phyloP scores from a whole-genome alignment of 2,888 invertebrate species.

The Cheilosia scutellata region DNA sequence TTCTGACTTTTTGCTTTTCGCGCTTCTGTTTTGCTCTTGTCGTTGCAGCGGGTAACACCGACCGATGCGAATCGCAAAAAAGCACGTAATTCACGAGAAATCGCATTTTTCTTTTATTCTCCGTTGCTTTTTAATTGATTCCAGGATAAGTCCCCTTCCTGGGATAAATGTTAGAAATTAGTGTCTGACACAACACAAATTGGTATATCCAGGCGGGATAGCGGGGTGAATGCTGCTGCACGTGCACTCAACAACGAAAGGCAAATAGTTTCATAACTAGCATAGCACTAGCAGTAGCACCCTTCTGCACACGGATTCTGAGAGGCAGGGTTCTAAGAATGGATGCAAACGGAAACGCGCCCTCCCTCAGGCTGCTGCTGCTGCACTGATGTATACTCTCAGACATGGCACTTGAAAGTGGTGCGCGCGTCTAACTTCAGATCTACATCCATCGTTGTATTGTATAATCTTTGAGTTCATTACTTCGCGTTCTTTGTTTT shows the following conservation, averaged over 20 bases:
- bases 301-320: not conserved
- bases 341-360: conserved; percentile 53
- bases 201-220: conserved; percentile 3
- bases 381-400: conserved; percentile 39
- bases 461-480: conserved; percentile 32
- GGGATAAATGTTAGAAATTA: conserved; percentile 58
- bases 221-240: no score
- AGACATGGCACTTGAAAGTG: conserved; percentile 62
- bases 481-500: conserved; percentile 55
- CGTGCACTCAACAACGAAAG: conserved; percentile 55
- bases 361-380: conserved; percentile 34
- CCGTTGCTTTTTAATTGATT: conserved; percentile 56
- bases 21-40: conserved; percentile 9
- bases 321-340: conserved; percentile 6
- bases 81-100: conserved; percentile 69
- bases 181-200: conserved; percentile 53
- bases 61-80: conserved; percentile 52
- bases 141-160: conserved; percentile 54
- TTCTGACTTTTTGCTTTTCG: conserved; percentile 38
- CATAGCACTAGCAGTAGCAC: conserved; percentile 7
- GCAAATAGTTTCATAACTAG: conserved; percentile 44
- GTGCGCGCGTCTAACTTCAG: no score
- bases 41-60: conserved; percentile 14
- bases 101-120: conserved; percentile 14
- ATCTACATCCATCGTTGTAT: conserved; percentile 28